phyloP scores from a whole-genome alignment of 2,888 invertebrate genomes.

The Mactromeris polynyma region DNA sequence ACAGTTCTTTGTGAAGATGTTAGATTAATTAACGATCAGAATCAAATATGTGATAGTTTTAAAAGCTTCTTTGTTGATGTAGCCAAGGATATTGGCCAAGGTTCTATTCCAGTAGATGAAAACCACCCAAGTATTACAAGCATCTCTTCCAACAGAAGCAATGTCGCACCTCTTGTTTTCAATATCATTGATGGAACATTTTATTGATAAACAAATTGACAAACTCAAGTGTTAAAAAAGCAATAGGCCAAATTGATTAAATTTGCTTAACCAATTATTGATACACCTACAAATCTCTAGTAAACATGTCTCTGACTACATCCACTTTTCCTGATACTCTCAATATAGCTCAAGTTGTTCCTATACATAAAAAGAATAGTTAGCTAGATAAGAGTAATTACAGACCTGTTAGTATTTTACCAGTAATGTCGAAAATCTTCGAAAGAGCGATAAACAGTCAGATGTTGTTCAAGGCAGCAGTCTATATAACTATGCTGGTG shows the following conservation, averaged over 20 bases:
- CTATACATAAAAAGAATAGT: slow-evolving; percentile 31
- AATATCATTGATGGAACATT: not conserved
- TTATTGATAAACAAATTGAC: slow-evolving; percentile 28
- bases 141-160: not conserved
- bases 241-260: slow-evolving; percentile 23
- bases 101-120: slow-evolving; percentile 24
- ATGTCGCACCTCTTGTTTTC: not conserved
- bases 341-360: too few relatives aligned
- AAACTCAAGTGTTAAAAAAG: slow-evolving; percentile 22
- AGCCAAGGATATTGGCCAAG: slow-evolving; percentile 22
- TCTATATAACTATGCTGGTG: slow-evolving; percentile 45
- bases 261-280: not conserved
- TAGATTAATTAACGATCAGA: not conserved
- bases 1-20: slow-evolving; percentile 32
- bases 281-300: not conserved
- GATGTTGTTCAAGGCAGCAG: not conserved
- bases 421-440: slow-evolving; percentile 32
- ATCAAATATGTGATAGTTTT: slow-evolving; percentile 4
- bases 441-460: slow-evolving; percentile 24
- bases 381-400: slow-evolving; percentile 25
- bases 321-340: slow-evolving; percentile 5
- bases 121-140: slow-evolving; percentile 31
- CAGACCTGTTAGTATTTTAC: slow-evolving; percentile 20
- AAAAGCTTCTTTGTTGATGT: slow-evolving; percentile 23
- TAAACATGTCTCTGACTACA: not conserved